Conservation (phyloP, 2,888 invertebrate species). For the Polyommatus icarus region DNA sequence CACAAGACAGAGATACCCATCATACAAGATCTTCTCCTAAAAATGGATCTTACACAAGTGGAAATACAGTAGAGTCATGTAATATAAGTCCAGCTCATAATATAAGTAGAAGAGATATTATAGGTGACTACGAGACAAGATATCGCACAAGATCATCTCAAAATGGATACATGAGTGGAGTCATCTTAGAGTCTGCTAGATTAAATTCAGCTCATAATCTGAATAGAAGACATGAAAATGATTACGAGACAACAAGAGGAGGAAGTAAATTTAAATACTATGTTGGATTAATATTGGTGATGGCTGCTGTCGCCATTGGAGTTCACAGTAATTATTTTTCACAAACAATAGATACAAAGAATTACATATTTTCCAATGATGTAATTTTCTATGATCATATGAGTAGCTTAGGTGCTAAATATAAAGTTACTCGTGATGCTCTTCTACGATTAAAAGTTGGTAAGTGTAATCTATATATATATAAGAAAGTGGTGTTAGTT, state of each 20-base stretch:
- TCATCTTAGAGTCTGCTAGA: too few relatives aligned
- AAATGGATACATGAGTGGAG: neutral
- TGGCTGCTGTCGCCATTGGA: constrained; percentile 35
- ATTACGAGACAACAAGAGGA: neutral
- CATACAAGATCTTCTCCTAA: neutral
- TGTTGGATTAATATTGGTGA: constrained; percentile 2
- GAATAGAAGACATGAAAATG: neutral
- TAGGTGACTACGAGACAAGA: neutral
- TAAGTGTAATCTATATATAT: too few relatives aligned
- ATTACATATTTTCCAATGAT: constrained; percentile 50
- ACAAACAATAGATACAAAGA: neutral
- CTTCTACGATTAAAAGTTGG: constrained; percentile 64
- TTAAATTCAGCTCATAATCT: neutral
- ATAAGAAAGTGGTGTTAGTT: too few relatives aligned
- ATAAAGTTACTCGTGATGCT: constrained; percentile 57
- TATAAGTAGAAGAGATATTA: neutral
- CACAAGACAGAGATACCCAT: neutral
- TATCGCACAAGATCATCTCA: neutral
- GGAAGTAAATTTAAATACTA: constrained; percentile 6
- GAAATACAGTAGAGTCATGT: neutral
- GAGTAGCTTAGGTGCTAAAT: constrained; percentile 55
- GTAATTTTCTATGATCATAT: constrained; percentile 59
- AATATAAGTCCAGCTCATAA: neutral
- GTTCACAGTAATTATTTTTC: constrained; percentile 33
- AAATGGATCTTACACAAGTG: neutral